Evolutionary conservation across 2,888 invertebrate genomes (phyloP).

Genomic region (Poecilus cupreus): DNA sequence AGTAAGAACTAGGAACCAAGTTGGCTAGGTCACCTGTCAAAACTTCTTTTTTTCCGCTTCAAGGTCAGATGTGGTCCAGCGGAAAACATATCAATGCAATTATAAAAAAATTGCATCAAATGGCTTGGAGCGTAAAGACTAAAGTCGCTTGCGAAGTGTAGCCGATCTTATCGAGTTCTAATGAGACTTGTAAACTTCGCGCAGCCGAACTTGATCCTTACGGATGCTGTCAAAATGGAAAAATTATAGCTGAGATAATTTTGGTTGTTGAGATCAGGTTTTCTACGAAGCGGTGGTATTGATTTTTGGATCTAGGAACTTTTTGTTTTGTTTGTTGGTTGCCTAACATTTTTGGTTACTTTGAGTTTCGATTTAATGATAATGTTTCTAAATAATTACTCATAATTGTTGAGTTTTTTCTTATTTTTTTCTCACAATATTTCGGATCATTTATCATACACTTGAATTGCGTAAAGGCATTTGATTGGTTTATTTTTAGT

Average conservation of each 20-base stretch:
- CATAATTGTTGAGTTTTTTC: conserved; percentile 48
- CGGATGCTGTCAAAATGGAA: conserved; percentile 46
- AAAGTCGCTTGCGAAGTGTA: conserved; percentile 57
- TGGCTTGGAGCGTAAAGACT: conserved; percentile 53
- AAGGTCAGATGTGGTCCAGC: conserved; percentile 56
- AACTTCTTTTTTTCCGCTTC: conserved; percentile 48
- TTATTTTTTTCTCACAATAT: conserved; percentile 25
- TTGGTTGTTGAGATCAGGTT: conserved; percentile 14
- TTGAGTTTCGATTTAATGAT: conserved; percentile 34
- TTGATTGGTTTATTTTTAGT: conserved; percentile 23
- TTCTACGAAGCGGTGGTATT: conserved; percentile 23
- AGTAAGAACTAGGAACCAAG: conserved; percentile 51
- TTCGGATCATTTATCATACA: conserved; percentile 44
- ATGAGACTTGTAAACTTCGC: conserved; percentile 17
- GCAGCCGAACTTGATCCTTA: conserved; percentile 34
- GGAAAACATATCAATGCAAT: conserved; percentile 58
- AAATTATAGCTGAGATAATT: conserved; percentile 46
- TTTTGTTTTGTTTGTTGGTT: conserved; percentile 46
- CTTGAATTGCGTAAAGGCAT: conserved; percentile 30
- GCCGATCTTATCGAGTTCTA: conserved; percentile 44
- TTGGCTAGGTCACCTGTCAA: conserved; percentile 60
- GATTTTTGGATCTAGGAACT: neutral
- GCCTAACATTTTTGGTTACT: conserved; percentile 42
- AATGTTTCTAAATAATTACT: conserved; percentile 46
- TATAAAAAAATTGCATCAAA: conserved; percentile 62